These are phyloP conservation scores for Pachypeltis micranthus DNA, from an alignment of 1,140 invertebrate genomes.

Conservation along the genomic window DNA sequence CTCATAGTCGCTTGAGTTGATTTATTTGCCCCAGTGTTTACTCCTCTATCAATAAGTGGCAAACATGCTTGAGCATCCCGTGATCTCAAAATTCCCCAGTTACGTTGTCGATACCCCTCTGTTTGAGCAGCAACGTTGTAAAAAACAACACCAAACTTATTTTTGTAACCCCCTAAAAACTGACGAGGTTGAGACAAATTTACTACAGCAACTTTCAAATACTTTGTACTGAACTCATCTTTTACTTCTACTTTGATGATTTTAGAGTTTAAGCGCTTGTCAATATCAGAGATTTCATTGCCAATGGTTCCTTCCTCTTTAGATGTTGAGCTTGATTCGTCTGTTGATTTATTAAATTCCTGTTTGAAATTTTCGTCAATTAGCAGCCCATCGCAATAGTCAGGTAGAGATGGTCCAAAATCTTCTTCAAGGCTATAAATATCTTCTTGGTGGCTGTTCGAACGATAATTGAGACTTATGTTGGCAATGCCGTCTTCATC, in stretches of 20 bases:
- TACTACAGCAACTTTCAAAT: neutral
- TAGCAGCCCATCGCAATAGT: too few species aligned
- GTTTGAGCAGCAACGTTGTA: neutral
- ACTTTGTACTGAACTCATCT: neutral
- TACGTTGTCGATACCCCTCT: neutral
- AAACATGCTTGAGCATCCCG: neutral
- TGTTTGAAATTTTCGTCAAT: too few species aligned
- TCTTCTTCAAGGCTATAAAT: too few species aligned
- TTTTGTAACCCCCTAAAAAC: slow-evolving; percentile 1
- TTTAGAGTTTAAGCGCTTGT: neutral
- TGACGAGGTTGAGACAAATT: neutral
- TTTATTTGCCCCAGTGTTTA: slow-evolving; percentile 5
- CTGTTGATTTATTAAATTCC: too few species aligned
- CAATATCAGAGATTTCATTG: too few species aligned
- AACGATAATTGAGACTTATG: too few species aligned
- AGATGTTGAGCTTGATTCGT: too few species aligned
- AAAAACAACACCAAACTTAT: neutral
- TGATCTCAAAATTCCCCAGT: neutral
- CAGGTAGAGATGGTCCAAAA: too few species aligned
- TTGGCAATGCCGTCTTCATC: too few species aligned
- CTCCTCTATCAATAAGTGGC: neutral
- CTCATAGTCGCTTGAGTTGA: neutral
- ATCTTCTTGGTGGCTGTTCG: too few species aligned
- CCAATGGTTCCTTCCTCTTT: too few species aligned
- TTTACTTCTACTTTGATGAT: neutral